These are phyloP conservation scores for Psettodes erumei DNA, from an alignment of 2,113 vertebrate species.

Conservation along the genomic window DNA sequence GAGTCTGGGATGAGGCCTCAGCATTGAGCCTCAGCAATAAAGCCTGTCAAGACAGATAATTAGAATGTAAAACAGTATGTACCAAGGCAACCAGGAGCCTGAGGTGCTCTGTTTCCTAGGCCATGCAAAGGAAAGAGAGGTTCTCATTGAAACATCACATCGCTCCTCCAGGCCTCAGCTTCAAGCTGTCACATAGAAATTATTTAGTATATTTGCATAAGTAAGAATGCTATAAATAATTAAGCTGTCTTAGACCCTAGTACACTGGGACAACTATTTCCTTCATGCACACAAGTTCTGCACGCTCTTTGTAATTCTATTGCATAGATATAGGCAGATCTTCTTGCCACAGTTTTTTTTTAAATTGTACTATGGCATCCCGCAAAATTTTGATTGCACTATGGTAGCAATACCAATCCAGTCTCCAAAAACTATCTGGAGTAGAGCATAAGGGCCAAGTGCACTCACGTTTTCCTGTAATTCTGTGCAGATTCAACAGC, in stretches of 20 bases:
- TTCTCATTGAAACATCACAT: slow-evolving; percentile 75
- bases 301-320: slow-evolving; percentile 44
- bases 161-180: slow-evolving; percentile 73
- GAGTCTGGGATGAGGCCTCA: slow-evolving; percentile 75
- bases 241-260: slow-evolving; percentile 59
- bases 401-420: not conserved
- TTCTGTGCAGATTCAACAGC: slow-evolving; percentile 50
- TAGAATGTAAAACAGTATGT: slow-evolving; percentile 83
- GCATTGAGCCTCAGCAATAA: slow-evolving; percentile 79
- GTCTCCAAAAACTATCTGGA: slow-evolving; percentile 24
- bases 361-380: slow-evolving; percentile 40
- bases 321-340: slow-evolving; percentile 26
- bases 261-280: slow-evolving; percentile 41
- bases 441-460: not conserved
- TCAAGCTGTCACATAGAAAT: slow-evolving; percentile 84
- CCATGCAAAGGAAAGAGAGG: slow-evolving; percentile 67
- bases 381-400: slow-evolving; percentile 34
- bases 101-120: slow-evolving; percentile 75
- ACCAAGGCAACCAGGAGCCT: slow-evolving; percentile 70
- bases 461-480: slow-evolving; percentile 6
- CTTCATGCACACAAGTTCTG: slow-evolving; percentile 38
- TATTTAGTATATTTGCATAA: slow-evolving; percentile 85
- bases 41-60: slow-evolving; percentile 81
- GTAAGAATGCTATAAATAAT: slow-evolving; percentile 84
- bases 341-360: slow-evolving; percentile 27